Base-by-base conservation (phyloP, 2,888 invertebrate genomes). In the Acrobasis suavella region DNA sequence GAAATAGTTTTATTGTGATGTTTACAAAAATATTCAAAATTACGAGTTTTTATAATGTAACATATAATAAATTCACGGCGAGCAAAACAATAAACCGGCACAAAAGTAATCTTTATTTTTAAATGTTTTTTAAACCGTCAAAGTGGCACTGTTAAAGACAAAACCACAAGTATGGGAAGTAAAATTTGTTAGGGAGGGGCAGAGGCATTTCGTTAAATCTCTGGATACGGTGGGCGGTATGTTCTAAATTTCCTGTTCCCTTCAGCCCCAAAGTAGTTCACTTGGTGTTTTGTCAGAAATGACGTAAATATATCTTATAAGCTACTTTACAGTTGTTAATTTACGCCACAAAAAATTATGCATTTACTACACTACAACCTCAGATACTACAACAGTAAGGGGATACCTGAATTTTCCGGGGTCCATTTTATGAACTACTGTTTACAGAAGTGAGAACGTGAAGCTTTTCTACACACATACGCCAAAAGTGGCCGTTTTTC, bases 81-180 rank as follows among this genome's bases (percentile, higher is more conserved):
- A 5, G 17, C 39, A 42, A 38, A 42, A 16, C 39, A 12, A 16
- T 42, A 38, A 56, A 56, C 16, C 56, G 12, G 17, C 12, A 49
- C 37, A 17, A n/a, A 61, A 54, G 37, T 61, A 59, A 58, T 42
- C 17, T 49, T 49, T 49, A 42, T 60, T 38, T 16, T 17, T 32
- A 49, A 37, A 55, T 38, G 58, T 46, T 51, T 50, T 17, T 42
- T 17, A 51, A 66, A 50, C 38, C 58, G 63, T 77, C 86, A 90
- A 85, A 83, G 89, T 89, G 89, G 89, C 89, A 76, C 69, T 79
- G 1, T 37, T 66, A 63, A 64, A 64, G 22, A 61, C 65, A 42
- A 80, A 69, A 22, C 77, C 84, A 59, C 91, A 91, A 81, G 78
- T 91, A 77, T 91, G 91, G 91, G 86, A 86, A 74, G 65, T 90